Conservation (phyloP, 2,113 vertebrate genomes). For the Marcusenius ussheri region DNA sequence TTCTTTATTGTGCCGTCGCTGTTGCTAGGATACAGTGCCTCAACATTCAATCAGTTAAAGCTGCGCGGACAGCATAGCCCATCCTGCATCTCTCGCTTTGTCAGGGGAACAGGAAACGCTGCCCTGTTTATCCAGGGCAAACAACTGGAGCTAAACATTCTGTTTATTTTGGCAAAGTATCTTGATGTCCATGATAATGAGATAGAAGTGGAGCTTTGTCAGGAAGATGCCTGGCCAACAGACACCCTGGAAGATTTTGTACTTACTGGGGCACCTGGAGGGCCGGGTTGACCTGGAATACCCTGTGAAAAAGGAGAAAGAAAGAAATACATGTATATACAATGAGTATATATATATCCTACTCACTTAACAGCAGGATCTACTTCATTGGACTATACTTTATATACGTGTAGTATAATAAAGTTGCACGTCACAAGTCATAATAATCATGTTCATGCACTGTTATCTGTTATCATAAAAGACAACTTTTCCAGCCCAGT, state of each 20-base stretch:
- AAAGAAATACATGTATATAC: neutral
- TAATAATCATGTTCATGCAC: neutral
- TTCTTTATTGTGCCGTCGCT: slow-evolving; percentile 34
- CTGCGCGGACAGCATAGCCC: slow-evolving; percentile 5
- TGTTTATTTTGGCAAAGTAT: neutral
- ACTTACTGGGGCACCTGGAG: slow-evolving; percentile 58
- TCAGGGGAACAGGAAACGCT: slow-evolving; percentile 15
- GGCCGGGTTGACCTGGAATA: slow-evolving; percentile 60
- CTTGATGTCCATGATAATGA: neutral
- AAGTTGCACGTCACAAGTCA: neutral
- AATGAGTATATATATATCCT: neutral
- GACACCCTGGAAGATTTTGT: neutral
- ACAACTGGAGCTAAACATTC: neutral
- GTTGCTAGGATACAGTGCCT: slow-evolving; percentile 51
- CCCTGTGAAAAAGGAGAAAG: slow-evolving; percentile 45
- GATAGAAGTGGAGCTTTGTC: neutral
- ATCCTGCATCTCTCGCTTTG: neutral
- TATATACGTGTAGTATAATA: neutral
- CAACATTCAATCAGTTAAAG: slow-evolving; percentile 43
- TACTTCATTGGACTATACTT: neutral
- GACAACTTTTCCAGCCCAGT: neutral
- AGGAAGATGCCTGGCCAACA: neutral
- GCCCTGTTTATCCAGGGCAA: slow-evolving; percentile 3
- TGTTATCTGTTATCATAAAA: neutral
- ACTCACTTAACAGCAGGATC: neutral